Evolutionary conservation across 2,113 vertebrate species (phyloP).

Genomic region (Zootoca vivipara): DNA sequence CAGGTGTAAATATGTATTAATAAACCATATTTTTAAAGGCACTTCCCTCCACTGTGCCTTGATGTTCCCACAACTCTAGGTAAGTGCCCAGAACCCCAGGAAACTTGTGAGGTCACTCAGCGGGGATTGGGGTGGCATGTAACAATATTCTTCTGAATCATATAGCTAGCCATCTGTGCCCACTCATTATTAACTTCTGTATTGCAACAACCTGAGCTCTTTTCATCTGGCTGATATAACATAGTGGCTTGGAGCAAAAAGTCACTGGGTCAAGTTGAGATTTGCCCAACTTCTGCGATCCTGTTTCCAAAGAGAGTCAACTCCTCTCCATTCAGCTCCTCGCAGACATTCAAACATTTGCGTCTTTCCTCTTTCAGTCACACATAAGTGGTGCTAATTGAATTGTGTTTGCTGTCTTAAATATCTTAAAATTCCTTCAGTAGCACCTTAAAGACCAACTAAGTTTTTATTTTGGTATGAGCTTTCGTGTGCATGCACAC

Average conservation of each 20-base stretch:
- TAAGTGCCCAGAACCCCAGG: too few species aligned
- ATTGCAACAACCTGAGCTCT: not conserved
- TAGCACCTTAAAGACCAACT: too few species aligned
- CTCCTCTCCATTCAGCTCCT: not conserved
- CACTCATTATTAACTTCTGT: not conserved
- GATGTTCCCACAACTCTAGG: too few species aligned
- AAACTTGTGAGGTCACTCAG: too few species aligned
- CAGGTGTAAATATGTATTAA: too few species aligned
- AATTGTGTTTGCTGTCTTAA: constrained; percentile 53
- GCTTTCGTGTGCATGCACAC: too few species aligned
- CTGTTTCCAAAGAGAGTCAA: not conserved
- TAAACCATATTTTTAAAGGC: too few species aligned
- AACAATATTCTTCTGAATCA: not conserved
- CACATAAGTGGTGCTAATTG: not conserved
- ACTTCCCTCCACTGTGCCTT: too few species aligned
- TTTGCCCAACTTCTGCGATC: not conserved
- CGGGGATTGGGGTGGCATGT: too few species aligned
- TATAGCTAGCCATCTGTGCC: not conserved
- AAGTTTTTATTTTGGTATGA: too few species aligned
- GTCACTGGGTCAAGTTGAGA: not conserved
- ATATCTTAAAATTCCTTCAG: too few species aligned
- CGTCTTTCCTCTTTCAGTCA: not conserved
- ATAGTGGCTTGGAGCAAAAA: too few species aligned
- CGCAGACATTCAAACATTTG: not conserved
- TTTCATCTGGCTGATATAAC: not conserved